Evolutionary conservation across 2,797 vertebrate genomes (phyloP), one percentile per base, ranked within the genome.

Genomic region (Rhinogobio ventralis): DNA sequence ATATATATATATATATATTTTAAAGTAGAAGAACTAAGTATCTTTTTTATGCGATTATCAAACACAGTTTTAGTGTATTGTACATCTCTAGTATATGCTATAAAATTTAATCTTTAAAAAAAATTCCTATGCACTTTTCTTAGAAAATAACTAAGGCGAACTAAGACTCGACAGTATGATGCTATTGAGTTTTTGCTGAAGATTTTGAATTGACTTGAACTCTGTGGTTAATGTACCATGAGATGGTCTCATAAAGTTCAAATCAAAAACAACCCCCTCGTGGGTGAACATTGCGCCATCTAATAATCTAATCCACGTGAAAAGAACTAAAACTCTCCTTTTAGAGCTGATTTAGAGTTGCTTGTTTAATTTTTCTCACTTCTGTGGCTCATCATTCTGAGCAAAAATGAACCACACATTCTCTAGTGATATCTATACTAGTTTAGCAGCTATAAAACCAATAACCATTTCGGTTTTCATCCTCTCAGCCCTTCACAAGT

Each of bases 31-130:
- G n/a, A 84, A 81, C 67, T 62, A 74, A 79, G 78, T 77, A 74
- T 84, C 71, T 84, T 30, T 64, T 84, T 83, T 71, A 81, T 67
- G 81, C 74, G 75, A 68, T 84, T 77, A 84, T 86, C 57, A 84
- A 83, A 86, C 64, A 84, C 71, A 81, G 49, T 66, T 36, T 67
- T 53, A 51, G 15, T 36, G 49, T 82, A 83, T 76, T 83, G 23
- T 11, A 53, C 74, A 84, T 23, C 51, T 60, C 28, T 60, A 60
- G n/a, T 33, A 55, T 46, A 77, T 19, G 66, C 64, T 69, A 69
- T 71, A 78, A 71, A 69, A 78, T 49, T 5, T 7, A 3, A 78
- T 69, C 25, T 45, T 69, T 36, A 46, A 77, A 84, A 77, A 84
- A 60, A 62, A 67, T 33, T 28, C 25, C 46, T 82, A 75, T 75